Percentiles rank a stretch among this genome's conserved stretches.
phyloP scores from a whole-genome alignment of 2,113 vertebrate species.

The Perca fluviatilis region DNA sequence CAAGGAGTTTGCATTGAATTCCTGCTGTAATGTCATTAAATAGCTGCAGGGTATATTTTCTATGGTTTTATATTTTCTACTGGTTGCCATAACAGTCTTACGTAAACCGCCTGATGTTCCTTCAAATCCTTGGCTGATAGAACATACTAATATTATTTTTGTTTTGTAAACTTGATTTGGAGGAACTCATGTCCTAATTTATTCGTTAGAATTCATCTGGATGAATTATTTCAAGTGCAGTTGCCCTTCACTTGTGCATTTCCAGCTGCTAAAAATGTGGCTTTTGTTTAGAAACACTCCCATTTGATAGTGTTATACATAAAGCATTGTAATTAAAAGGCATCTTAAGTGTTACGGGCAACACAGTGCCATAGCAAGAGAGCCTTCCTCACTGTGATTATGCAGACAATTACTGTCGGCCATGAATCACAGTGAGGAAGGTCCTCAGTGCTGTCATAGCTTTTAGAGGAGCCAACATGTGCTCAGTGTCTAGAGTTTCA shows the following conservation, averaged over 20 bases:
- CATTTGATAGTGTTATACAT: neutral
- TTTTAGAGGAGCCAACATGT: neutral
- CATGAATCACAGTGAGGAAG: conserved; percentile 43
- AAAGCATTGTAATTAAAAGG: conserved; percentile 35
- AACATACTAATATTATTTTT: neutral
- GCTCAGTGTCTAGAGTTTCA: neutral
- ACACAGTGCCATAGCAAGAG: neutral
- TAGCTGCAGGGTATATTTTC: neutral
- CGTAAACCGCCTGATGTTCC: neutral
- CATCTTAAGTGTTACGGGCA: conserved; percentile 18
- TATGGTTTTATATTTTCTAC: conserved; percentile 9
- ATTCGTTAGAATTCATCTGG: neutral
- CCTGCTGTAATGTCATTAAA: neutral
- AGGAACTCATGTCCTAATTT: neutral
- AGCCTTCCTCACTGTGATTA: conserved; percentile 18
- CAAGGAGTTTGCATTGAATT: neutral
- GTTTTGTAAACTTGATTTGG: neutral
- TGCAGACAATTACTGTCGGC: conserved; percentile 19
- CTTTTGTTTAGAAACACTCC: neutral
- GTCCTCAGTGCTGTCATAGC: neutral
- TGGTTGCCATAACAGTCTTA: neutral
- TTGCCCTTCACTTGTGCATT: conserved; percentile 2
- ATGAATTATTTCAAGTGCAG: neutral
- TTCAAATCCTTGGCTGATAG: neutral
- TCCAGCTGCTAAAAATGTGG: conserved; percentile 1